Base-by-base conservation (phyloP, 2,113 vertebrate species). In the Brachypodius melanocephalos region DNA sequence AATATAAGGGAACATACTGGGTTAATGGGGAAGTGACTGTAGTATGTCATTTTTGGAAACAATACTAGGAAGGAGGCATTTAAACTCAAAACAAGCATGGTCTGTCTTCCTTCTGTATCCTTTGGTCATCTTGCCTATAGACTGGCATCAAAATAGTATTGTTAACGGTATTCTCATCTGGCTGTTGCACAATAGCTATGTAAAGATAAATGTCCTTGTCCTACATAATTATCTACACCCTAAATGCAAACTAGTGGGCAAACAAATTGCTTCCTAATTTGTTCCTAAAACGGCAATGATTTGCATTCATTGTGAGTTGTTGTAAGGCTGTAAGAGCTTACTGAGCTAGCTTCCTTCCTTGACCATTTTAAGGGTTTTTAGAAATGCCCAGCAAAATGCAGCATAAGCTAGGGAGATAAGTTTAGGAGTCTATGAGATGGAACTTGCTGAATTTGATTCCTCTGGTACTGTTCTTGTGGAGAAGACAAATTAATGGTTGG, bases 41-140 rank as follows among this genome's bases (percentile, higher is more conserved):
- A 85, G 51, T 52, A 58, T 79, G 89, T 94, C 7, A 75, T 94
- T 93, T 93, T 94, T 77, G 59, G 71, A 94, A 89, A 96, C 86
- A 95, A 96, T 93, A 95, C 74, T 89, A 89, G 90, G 94, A 93
- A 95, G 80, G 81, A 95, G 83, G n/a, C 59, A 72, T 93, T 96
- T 85, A 76, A 85, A 90, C 51, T 86, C 76, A 68, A 91, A 94
- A 77, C 68, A 94, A 93, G 66, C 73, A 71, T 92, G 49, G 43
- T 91, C 24, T 62, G 58, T 87, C 76, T 89, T 88, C 72, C 80
- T 92, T 92, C 54, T 90, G 25, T 84, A 5, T 61, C 90, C 71
- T 72, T 84, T 85, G 43, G 22, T 81, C 5, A 0, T 94, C 26
- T 88, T 89, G 73, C 71, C 26, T 85, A 24, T 61, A 72, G 73